Conservation (phyloP, 1,140 invertebrate genomes). For the Brachionus manjavacas region DNA sequence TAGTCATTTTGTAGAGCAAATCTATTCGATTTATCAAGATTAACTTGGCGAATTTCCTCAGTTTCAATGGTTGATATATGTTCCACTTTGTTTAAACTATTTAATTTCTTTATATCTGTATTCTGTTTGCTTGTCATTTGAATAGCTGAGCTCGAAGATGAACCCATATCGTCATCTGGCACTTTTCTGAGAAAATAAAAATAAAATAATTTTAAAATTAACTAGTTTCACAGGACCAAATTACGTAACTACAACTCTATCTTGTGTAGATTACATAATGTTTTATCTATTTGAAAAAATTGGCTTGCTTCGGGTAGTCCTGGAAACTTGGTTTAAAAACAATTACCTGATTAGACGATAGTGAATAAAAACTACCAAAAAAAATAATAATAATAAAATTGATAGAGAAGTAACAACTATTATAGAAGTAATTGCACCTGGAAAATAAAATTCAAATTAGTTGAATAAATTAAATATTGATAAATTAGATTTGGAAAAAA, state of each 20-base stretch:
- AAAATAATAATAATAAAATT: not conserved
- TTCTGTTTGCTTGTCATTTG: not conserved
- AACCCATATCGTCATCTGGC: conserved; percentile 16
- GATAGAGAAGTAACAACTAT: not conserved
- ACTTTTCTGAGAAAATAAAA: not conserved
- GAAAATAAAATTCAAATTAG: not conserved
- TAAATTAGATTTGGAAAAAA: not conserved
- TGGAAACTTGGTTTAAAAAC: not conserved
- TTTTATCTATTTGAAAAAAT: not conserved
- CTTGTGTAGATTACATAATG: not conserved
- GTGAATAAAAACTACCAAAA: not conserved
- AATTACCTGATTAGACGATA: conserved; percentile 28
- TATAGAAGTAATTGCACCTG: conserved; percentile 10
- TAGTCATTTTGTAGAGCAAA: not conserved
- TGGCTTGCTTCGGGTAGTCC: not conserved
- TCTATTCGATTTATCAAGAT: not conserved
- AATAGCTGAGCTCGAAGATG: not conserved
- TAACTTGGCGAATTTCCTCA: not conserved
- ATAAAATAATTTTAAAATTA: not conserved
- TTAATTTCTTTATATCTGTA: not conserved
- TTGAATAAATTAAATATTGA: conserved; percentile 8
- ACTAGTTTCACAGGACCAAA: not conserved
- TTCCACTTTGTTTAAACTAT: not conserved
- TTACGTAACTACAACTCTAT: conserved; percentile 14
- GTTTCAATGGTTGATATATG: not conserved